Conservation (phyloP, 2,888 invertebrate genomes). For the Prosopocoilus inquinatus region DNA sequence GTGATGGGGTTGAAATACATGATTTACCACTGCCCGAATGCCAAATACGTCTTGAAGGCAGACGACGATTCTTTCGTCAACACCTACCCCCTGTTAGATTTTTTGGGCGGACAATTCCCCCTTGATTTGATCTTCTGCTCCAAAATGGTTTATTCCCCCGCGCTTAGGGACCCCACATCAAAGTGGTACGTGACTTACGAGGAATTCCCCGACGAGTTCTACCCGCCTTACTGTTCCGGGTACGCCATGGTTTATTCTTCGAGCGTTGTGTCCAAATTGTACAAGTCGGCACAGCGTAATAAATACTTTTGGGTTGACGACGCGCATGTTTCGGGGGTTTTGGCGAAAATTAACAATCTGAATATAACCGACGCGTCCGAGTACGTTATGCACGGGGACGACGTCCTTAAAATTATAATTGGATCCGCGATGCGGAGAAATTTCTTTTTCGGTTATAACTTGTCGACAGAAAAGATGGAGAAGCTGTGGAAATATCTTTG, state of each 20-base stretch:
- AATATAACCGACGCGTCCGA: constrained; percentile 52
- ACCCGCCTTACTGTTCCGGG: constrained; percentile 77
- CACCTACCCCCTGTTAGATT: constrained; percentile 60
- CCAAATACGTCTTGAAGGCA: constrained; percentile 66
- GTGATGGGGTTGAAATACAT: constrained; percentile 80
- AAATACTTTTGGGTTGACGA: constrained; percentile 53
- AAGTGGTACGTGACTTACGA: constrained; percentile 39
- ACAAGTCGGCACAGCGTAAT: constrained; percentile 54
- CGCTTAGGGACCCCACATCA: neutral
- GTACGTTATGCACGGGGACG: neutral
- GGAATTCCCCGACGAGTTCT: constrained; percentile 63
- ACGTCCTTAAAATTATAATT: neutral
- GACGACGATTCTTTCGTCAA: constrained; percentile 80
- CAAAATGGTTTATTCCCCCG: constrained; percentile 45
- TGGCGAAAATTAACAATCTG: constrained; percentile 59
- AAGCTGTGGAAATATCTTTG: too few species aligned
- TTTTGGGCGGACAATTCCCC: constrained; percentile 58
- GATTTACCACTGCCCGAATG: constrained; percentile 65
- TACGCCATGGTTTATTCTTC: constrained; percentile 61
- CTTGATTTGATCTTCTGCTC: constrained; percentile 67
- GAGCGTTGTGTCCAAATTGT: constrained; percentile 56
- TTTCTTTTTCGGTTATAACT: too few species aligned
- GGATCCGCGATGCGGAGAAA: too few species aligned
- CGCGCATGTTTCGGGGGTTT: constrained; percentile 65
- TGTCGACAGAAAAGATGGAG: too few species aligned